A percentile compares a stretch with the other conserved stretches of the same genome.
Evolutionary conservation across 2,113 vertebrate species (phyloP).

Genomic region (Gymnobelideus leadbeateri): DNA sequence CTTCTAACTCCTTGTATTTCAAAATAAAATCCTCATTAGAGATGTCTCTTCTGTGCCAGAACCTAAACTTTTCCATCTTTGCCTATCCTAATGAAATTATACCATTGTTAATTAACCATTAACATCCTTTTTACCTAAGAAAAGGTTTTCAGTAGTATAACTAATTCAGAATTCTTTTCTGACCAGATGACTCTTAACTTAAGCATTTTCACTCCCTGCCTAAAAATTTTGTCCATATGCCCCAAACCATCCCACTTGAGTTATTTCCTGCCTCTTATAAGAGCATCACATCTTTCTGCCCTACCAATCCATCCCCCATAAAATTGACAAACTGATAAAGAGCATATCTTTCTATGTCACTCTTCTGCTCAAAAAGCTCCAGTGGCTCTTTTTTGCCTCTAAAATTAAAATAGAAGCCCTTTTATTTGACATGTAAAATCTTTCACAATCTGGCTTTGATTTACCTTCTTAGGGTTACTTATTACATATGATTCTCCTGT

Average conservation of each 20-base stretch:
- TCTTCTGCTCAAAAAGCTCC: neutral
- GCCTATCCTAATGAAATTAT: neutral
- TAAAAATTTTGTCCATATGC: neutral
- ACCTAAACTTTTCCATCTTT: neutral
- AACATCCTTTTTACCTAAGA: neutral
- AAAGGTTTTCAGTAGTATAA: neutral
- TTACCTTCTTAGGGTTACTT: neutral
- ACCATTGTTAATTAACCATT: neutral
- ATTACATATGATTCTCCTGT: neutral
- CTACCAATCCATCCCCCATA: neutral
- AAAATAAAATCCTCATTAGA: neutral
- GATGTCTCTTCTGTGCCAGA: neutral
- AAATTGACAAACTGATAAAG: neutral
- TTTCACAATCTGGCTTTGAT: neutral
- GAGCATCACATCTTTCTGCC: neutral
- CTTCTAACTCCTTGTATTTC: neutral
- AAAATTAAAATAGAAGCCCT: neutral
- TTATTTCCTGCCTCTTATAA: neutral
- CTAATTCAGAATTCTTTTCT: neutral
- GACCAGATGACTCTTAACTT: neutral
- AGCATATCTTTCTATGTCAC: neutral
- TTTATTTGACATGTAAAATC: neutral
- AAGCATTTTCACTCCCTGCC: neutral
- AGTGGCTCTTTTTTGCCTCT: neutral
- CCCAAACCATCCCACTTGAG: neutral